phyloP scores from a whole-genome alignment of 1,140 invertebrate species.

The Pseudachorutes palmiensis region DNA sequence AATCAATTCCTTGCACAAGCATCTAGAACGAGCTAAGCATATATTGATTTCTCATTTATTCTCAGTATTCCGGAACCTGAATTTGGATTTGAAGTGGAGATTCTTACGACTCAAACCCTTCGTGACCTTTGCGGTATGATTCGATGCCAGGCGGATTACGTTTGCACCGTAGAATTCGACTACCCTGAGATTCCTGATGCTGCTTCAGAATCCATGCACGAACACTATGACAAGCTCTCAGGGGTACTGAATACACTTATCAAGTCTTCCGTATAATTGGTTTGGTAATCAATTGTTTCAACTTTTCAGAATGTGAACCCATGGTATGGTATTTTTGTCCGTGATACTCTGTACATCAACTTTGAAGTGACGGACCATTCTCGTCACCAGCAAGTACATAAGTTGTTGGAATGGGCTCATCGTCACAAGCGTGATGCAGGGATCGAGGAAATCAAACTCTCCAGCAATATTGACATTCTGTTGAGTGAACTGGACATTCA shows the following conservation, averaged over 20 bases:
- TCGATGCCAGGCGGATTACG: constrained; percentile 56
- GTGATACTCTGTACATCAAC: constrained; percentile 22
- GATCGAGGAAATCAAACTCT: neutral
- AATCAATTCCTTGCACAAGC: neutral
- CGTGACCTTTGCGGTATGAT: constrained; percentile 58
- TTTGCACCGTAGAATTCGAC: constrained; percentile 28
- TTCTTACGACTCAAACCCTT: constrained; percentile 56
- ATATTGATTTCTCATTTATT: neutral
- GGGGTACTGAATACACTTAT: too few relatives aligned
- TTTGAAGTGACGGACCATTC: neutral
- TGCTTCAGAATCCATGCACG: constrained; percentile 54
- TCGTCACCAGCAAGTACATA: neutral
- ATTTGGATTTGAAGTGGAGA: constrained; percentile 48
- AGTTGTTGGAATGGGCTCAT: neutral
- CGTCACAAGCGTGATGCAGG: neutral
- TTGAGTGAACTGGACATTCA: constrained; percentile 18
- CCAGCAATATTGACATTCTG: constrained; percentile 19
- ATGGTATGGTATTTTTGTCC: constrained; percentile 13
- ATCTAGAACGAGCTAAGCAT: neutral
- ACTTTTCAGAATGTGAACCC: constrained; percentile 14
- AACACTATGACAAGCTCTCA: too few relatives aligned
- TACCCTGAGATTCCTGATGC: constrained; percentile 32
- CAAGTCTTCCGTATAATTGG: too few relatives aligned
- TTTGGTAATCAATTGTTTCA: too few relatives aligned
- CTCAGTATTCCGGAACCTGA: constrained; percentile 15